phyloP scores from a whole-genome alignment of 1,140 invertebrate genomes.

The Hylaeus volcanicus region DNA sequence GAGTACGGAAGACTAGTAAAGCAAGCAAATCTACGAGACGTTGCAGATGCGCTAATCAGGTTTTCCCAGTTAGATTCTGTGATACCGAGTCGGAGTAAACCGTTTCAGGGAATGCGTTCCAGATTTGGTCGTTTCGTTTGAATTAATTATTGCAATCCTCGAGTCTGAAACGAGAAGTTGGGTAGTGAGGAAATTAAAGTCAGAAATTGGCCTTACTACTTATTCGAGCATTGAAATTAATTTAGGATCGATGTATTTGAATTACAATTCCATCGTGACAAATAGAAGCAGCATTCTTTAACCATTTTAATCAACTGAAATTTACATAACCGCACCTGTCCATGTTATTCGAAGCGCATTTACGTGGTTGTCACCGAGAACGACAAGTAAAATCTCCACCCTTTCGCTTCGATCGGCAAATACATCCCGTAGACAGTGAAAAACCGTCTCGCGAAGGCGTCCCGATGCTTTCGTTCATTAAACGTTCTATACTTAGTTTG shows the following conservation, averaged over 20 bases:
- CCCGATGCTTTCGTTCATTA: slow-evolving; percentile 60
- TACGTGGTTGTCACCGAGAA: too few relatives aligned
- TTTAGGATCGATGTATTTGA: too few relatives aligned
- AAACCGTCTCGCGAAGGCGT: slow-evolving; percentile 52
- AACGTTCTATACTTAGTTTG: slow-evolving; percentile 54
- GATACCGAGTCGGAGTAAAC: not conserved
- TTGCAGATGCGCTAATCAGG: not conserved
- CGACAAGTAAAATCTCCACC: not conserved
- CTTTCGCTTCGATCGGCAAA: not conserved
- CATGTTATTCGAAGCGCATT: too few relatives aligned
- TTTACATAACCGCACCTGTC: too few relatives aligned
- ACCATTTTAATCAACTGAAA: too few relatives aligned
- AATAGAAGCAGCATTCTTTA: too few relatives aligned
- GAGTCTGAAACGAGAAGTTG: not conserved
- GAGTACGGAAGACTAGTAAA: too few relatives aligned
- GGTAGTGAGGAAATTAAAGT: not conserved
- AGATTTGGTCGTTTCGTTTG: not conserved
- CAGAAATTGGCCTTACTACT: not conserved
- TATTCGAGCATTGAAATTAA: too few relatives aligned
- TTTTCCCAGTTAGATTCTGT: not conserved
- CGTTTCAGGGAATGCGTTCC: slow-evolving; percentile 14
- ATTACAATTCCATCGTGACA: too few relatives aligned
- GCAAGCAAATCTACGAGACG: too few relatives aligned
- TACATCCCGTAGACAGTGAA: slow-evolving; percentile 23
- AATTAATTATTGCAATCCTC: slow-evolving; percentile 6